Evolutionary conservation across 2,797 vertebrate species (phyloP), one percentile per base, ranked within the genome.

Genomic region (Cossypha heuglini): DNA sequence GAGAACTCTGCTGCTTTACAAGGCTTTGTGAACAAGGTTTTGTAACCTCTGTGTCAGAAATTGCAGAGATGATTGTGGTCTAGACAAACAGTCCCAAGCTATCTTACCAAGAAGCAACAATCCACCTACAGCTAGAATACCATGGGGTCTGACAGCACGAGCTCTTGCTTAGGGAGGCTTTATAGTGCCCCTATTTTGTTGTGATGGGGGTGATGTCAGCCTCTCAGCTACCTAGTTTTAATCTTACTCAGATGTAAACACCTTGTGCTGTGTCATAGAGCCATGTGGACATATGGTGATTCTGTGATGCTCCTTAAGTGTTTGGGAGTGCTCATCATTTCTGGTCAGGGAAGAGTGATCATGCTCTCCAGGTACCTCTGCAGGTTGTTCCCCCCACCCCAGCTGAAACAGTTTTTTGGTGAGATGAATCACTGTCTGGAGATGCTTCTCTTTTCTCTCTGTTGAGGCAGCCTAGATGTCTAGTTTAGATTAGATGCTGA

Each of bases 401-500:
- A 83, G 45, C 24, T 61, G 58, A 90, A 91, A 46, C 64, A 59
- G 33, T 67, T 94, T 94, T 83, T 58, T 42, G n/a, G 52, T 71
- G 78, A 86, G 91, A 43, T 95, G 93, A 96, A 94, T 97, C 94
- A 91, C 45, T 9, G 64, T 94, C 93, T 96, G 75, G 78, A 94
- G 95, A 64, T 94, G 46, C 46, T 79, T 82, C 72, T 48, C 24
- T 25, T 12, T 21, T 84, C 61, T 54, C 68, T 93, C 46, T 76
- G 33, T 78, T 86, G 78, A 94, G 85, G 82, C 72, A 88, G 87
- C 57, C 57, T 77, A 94, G 95, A 96, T 94, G 89, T 96, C 93
- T 95, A 91, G 63, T 96, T 94, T 86, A 97, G 94, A 94, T 95
- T 97, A 94, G 61, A 67, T 77, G 64, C 61, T 90, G 78, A 91